Evolutionary conservation across 2,113 vertebrate genomes (phyloP), one percentile per base, ranked within the genome.

Genomic region (Serinus canaria): DNA sequence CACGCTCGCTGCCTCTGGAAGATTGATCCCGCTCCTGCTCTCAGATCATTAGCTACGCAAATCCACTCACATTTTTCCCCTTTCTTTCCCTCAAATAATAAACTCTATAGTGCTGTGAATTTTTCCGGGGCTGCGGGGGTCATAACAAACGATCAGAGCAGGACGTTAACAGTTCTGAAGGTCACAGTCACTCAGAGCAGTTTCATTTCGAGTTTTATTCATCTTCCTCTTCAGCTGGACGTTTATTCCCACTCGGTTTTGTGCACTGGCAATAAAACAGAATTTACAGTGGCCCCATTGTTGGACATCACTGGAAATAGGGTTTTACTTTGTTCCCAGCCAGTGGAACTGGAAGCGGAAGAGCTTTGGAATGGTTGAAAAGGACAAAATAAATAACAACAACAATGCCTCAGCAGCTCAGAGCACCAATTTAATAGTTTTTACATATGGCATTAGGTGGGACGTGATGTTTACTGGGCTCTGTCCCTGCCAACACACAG

Each of bases 141-240:
- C 87, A 73, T 24, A 70, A 53, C 75, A 73, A 74, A 77, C 39
- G 62, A 49, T 37, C 75, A 23, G 13, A 86, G 81, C 81, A 58
- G 58, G 78, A 83, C 14, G 5, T 58, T 58, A 89, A 21, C 93
- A 30, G 63, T 90, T 89, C 52, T 97, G 95, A 94, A 97, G 96
- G 94, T 96, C 96, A 95, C 19, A 60, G 84, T 69, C 56, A 3
- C 91, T 92, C 58, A 31, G 53, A 80, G 70, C 90, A 47, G 58
- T 90, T 95, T 70, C 83, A 68, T 94, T 89, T 89, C 50, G 44
- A 46, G 81, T 95, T 94, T 87, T 95, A 66, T 83, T 92, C 59
- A 13, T 62, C 53, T 82, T 75, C 30, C 44, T 75, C 47, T 70
- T 83, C 27, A 23, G 10, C 55, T 82, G 20, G 22, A 44, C 28